Percentiles rank a stretch among this genome's conserved stretches.
These are phyloP conservation scores for Pseudorectes ferrugineus DNA, from an alignment of 2,113 vertebrate genomes.

Conservation along the genomic window DNA sequence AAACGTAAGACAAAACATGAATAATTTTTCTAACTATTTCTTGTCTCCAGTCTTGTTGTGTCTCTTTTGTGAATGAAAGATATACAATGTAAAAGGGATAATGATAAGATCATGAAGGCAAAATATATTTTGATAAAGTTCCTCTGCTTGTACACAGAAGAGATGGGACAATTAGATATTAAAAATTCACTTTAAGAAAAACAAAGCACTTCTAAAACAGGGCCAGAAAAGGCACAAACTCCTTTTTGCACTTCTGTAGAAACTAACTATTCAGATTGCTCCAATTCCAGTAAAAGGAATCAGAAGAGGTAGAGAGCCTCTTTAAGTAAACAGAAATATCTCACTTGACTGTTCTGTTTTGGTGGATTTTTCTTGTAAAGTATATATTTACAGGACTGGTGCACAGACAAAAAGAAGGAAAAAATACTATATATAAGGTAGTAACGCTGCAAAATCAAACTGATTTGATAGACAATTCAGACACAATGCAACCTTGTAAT, in stretches of 20 bases:
- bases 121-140: background rate
- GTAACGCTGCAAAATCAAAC: background rate
- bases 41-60: background rate
- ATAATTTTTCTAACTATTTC: background rate
- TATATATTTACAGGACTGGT: background rate
- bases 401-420: background rate
- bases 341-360: background rate
- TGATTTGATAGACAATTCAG: background rate
- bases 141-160: background rate
- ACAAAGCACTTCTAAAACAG: background rate
- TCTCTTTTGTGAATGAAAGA: background rate
- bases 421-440: background rate
- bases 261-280: background rate
- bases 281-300: background rate
- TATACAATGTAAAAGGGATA: background rate
- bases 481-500: background rate
- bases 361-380: background rate
- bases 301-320: background rate
- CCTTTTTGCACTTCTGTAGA: background rate
- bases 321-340: background rate
- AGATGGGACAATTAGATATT: background rate
- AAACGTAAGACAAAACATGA: background rate
- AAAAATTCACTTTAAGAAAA: background rate
- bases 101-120: background rate
- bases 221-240: background rate